Percentiles rank a stretch among this genome's conserved stretches.
Evolutionary conservation across 2,797 vertebrate species (phyloP).

Genomic region (Tangara arthus): DNA sequence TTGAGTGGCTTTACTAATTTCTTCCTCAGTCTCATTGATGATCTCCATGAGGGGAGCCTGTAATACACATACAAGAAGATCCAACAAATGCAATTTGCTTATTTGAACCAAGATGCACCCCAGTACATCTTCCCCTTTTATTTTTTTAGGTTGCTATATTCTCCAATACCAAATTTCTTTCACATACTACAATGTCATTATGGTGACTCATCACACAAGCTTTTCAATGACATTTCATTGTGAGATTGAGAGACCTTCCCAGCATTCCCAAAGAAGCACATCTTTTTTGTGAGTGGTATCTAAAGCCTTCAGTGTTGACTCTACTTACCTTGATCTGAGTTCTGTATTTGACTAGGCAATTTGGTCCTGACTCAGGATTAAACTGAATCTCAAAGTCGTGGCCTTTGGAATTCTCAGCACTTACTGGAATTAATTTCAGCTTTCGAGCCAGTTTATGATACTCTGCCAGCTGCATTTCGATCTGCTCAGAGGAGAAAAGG

Average conservation of each 20-base stretch:
- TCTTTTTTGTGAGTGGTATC: background rate
- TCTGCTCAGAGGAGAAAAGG: slow-evolving; percentile 66
- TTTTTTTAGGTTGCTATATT: background rate
- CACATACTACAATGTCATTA: background rate
- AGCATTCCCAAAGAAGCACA: background rate
- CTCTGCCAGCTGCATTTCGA: slow-evolving; percentile 84
- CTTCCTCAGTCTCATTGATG: slow-evolving; percentile 86
- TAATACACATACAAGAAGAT: background rate
- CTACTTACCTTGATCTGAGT: slow-evolving; percentile 84
- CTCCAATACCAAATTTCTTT: background rate
- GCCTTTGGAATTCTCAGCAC: slow-evolving; percentile 89
- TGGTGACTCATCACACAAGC: background rate
- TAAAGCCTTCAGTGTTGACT: background rate
- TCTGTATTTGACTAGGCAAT: slow-evolving; percentile 80
- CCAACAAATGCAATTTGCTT: background rate
- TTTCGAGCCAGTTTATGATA: slow-evolving; percentile 93
- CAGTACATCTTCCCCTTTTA: accelerated
- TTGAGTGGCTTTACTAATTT: slow-evolving; percentile 81
- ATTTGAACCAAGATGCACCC: background rate
- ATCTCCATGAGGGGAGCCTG: slow-evolving; percentile 87
- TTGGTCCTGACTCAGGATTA: slow-evolving; percentile 77
- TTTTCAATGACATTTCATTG: background rate
- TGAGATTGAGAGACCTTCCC: background rate
- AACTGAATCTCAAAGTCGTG: slow-evolving; percentile 89
- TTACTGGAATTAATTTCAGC: slow-evolving; percentile 89